A percentile compares a stretch with the other conserved stretches of the same genome.
phyloP scores from a whole-genome alignment of 2,113 vertebrate genomes.

The Campylorhamphus procurvoides region DNA sequence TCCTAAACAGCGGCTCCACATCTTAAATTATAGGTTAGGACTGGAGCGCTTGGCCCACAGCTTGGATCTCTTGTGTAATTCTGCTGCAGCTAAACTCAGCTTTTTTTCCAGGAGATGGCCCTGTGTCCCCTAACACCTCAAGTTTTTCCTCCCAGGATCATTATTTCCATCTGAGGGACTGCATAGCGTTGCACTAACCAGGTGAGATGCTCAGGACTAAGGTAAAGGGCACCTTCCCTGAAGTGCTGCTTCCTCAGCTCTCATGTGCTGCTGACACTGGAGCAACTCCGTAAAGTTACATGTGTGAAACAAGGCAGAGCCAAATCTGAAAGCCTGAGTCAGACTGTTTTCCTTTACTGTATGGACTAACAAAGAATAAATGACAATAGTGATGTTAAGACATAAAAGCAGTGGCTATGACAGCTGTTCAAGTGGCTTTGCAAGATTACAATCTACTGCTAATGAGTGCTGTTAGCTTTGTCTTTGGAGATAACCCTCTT shows the following conservation, averaged over 20 bases:
- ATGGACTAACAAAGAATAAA: neutral
- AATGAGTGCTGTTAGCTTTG: neutral
- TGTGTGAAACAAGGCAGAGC: neutral
- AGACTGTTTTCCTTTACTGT: neutral
- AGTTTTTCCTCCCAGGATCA: neutral
- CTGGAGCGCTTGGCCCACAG: neutral
- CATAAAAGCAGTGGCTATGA: neutral
- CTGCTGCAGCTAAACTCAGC: neutral
- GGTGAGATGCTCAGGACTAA: neutral
- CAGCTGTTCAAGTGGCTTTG: neutral
- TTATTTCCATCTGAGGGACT: neutral
- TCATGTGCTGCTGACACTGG: neutral
- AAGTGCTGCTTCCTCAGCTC: neutral
- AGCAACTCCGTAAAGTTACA: neutral
- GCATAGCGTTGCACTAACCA: neutral
- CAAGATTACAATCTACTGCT: neutral
- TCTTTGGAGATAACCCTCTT: neutral
- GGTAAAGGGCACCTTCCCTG: neutral
- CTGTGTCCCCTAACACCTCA: neutral
- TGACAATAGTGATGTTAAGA: neutral
- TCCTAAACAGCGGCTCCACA: constrained; percentile 41
- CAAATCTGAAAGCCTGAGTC: neutral
- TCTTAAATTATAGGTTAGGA: constrained; percentile 63
- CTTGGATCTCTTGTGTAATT: constrained; percentile 26
- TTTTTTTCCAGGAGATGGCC: constrained; percentile 16